Base-by-base conservation (phyloP, 2,797 vertebrate genomes). In the Argyrosomus regius region DNA sequence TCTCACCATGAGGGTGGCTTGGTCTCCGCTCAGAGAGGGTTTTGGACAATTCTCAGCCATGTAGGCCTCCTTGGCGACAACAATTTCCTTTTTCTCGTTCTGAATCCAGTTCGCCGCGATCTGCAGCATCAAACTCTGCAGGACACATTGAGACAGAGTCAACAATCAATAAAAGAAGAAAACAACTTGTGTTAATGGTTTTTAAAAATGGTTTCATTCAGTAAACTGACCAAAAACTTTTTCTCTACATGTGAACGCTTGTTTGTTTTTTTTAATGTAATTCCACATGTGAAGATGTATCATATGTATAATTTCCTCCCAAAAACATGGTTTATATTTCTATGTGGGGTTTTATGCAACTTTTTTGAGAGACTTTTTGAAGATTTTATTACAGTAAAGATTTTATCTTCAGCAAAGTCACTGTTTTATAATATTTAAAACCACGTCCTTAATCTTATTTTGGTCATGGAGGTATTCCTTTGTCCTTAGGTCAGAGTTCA, bases 41-140 rank as follows among this genome's bases (percentile, higher is more conserved):
- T 11, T 0, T 1, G 91, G 28, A 20, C 94, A 94, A 0, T 50
- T 3, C 48, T 95, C 88, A 0, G 60, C 13, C 66, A 96, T 85
- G 86, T 94, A 89, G 8, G 69, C 17, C 39, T 78, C 24, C 64
- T 94, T 96, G 45, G 88, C 72, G 0, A 0, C 46, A 0, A 3
- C 18, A 0, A 75, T 0, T 0, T 93, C 91, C 45, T 92, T 88
- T 31, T 84, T 86, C 80, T 96, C 95, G 45, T 91, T 46, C 0
- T 57, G 49, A 0, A 95, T 59, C 90, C 88, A 81, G 35, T 0
- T 26, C 0, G 87, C 89, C 0, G 93, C 94, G n/a, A 95, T 93
- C 60, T 76, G 57, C 16, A 96, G 94, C 81, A 96, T 84, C 87
- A 95, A 6, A 85, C 94, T 99, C 98, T 99, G 93, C 49, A 62